A percentile compares a stretch with the other conserved stretches of the same genome.
Evolutionary conservation across 2,797 vertebrate species (phyloP).

Genomic region (Mallotus villosus): DNA sequence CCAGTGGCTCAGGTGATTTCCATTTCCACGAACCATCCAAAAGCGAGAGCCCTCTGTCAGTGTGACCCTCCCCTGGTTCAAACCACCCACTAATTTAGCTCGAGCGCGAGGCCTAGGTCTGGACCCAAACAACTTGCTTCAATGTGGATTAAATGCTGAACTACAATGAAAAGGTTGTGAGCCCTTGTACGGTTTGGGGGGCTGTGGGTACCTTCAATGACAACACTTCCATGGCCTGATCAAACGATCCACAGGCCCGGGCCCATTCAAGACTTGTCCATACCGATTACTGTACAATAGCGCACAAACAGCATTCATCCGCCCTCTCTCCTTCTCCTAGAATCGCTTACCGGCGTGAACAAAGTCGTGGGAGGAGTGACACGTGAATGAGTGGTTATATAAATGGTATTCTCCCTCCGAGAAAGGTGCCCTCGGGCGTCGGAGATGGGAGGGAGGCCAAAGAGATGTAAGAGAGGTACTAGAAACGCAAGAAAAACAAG

Average conservation of each 20-base stretch:
- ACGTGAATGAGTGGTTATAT: conserved; percentile 25
- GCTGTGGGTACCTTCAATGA: not conserved
- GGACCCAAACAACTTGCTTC: not conserved
- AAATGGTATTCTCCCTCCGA: conserved; percentile 26
- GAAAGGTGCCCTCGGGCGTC: conserved; percentile 17
- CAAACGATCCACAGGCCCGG: no score
- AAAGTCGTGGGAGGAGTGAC: conserved; percentile 18
- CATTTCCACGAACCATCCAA: not conserved
- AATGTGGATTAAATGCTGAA: not conserved
- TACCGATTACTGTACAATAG: conserved; percentile 8
- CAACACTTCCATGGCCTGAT: not conserved
- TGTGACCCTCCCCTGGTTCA: no score
- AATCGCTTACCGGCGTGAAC: conserved; percentile 17
- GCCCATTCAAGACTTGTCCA: not conserved
- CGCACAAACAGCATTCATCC: conserved; percentile 17
- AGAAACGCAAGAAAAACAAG: conserved; percentile 23
- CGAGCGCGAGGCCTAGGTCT: not conserved
- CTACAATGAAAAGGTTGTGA: no score
- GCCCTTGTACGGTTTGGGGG: not conserved
- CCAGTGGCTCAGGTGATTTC: conserved; percentile 7
- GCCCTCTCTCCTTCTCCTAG: not conserved
- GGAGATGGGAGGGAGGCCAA: not conserved
- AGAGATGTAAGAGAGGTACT: conserved; percentile 1
- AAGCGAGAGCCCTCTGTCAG: not conserved
- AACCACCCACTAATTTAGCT: not conserved